Conservation (phyloP, 2,888 invertebrate genomes). For the Lottia scabra region DNA sequence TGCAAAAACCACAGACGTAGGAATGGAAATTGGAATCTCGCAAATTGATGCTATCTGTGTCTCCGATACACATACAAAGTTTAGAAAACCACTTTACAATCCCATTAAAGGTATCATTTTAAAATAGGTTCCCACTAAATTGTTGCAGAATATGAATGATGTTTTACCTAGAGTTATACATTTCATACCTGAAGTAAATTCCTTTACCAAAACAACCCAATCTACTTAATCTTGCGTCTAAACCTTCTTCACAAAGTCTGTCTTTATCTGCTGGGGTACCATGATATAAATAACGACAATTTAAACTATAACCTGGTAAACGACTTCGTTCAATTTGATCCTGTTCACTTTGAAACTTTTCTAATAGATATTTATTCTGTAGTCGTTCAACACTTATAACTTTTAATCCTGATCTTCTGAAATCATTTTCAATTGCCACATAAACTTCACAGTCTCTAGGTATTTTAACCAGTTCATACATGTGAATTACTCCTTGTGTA, state of each 20-base stretch:
- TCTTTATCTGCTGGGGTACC: slow-evolving; percentile 46
- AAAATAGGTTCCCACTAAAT: too few species aligned
- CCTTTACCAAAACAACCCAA: slow-evolving; percentile 58
- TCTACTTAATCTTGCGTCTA: slow-evolving; percentile 53
- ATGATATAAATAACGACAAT: slow-evolving; percentile 53
- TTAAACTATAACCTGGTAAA: slow-evolving; percentile 42
- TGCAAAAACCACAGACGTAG: too few species aligned
- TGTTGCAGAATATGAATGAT: neutral
- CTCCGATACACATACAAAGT: too few species aligned
- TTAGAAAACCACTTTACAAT: too few species aligned
- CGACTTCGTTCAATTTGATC: slow-evolving; percentile 23
- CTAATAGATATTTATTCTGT: slow-evolving; percentile 32
- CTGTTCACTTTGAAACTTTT: slow-evolving; percentile 36
- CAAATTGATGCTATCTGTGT: too few species aligned
- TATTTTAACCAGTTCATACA: slow-evolving; percentile 14
- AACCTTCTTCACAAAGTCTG: slow-evolving; percentile 54
- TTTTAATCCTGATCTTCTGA: slow-evolving; percentile 34
- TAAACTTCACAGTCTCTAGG: slow-evolving; percentile 25
- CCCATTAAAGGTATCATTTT: too few species aligned
- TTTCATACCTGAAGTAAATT: slow-evolving; percentile 57
- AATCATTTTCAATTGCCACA: slow-evolving; percentile 36
- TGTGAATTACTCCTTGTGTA: neutral
- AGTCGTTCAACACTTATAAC: slow-evolving; percentile 35
- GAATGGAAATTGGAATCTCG: too few species aligned
- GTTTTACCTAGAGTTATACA: neutral